phyloP scores from a whole-genome alignment of 2,888 invertebrate genomes.

The Brachylomia viminalis region DNA sequence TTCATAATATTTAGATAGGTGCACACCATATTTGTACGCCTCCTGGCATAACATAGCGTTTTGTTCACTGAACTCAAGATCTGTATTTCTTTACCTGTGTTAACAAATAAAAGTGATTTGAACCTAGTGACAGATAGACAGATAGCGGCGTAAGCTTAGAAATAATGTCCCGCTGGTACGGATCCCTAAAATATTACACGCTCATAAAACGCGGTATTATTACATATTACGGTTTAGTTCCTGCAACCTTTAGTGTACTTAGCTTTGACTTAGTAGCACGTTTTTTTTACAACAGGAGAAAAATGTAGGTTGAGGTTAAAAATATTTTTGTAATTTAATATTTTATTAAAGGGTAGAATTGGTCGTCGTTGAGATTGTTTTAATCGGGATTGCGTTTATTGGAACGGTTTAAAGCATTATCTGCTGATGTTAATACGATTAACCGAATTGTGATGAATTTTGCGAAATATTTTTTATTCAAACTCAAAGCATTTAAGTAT shows the following conservation, averaged over 20 bases:
- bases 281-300: constrained; percentile 4
- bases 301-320: background rate
- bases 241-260: constrained; percentile 39
- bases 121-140: no score
- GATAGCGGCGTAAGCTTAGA: background rate
- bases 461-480: background rate
- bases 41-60: no score
- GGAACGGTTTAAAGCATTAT: background rate
- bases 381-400: background rate
- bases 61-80: no score
- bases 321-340: background rate
- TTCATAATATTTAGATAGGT: no score
- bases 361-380: background rate
- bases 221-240: constrained; percentile 47
- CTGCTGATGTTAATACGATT: background rate
- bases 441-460: background rate
- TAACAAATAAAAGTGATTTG: no score
- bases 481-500: no score
- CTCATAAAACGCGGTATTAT: constrained; percentile 40
- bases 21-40: no score
- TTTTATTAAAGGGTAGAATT: background rate
- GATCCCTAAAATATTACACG: constrained; percentile 25
- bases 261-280: constrained; percentile 37
- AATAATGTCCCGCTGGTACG: background rate
- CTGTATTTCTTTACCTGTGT: no score